Conservation (phyloP, 1,140 invertebrate species). For the Caenorhabditis briggsae region DNA sequence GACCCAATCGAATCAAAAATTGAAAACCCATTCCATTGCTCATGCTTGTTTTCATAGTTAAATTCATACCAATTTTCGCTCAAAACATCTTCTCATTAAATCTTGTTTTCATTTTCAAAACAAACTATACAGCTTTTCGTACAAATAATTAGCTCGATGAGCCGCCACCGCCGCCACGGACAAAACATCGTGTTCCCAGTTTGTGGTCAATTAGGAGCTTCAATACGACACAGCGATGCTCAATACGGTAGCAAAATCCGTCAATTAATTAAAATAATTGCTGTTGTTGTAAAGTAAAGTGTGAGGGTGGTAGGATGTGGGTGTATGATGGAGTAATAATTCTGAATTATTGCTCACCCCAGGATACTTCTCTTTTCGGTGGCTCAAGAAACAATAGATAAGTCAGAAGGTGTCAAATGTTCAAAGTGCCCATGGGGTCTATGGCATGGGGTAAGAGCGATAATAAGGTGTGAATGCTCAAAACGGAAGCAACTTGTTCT, state of each 20-base stretch:
- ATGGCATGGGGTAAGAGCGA: background rate
- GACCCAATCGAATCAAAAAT: too few species aligned
- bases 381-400: constrained; percentile 2
- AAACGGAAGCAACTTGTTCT: constrained; percentile 49
- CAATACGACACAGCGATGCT: background rate
- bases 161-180: background rate
- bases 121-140: constrained; percentile 12
- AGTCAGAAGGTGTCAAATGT: constrained; percentile 53
- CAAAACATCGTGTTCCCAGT: constrained; percentile 27
- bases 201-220: constrained; percentile 27
- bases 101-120: constrained; percentile 16
- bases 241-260: constrained; percentile 45
- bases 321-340: constrained; percentile 35
- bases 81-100: constrained; percentile 41
- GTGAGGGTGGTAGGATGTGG: background rate
- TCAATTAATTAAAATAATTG: constrained; percentile 49
- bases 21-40: background rate
- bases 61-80: background rate
- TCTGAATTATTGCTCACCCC: background rate
- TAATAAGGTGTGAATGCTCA: constrained; percentile 25
- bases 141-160: constrained; percentile 49
- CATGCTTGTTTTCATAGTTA: background rate
- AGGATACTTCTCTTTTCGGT: constrained; percentile 33
- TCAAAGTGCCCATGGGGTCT: constrained; percentile 17
- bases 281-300: background rate